Evolutionary conservation across 2,888 invertebrate genomes (phyloP).

Genomic region (Scaptomyza flava): DNA sequence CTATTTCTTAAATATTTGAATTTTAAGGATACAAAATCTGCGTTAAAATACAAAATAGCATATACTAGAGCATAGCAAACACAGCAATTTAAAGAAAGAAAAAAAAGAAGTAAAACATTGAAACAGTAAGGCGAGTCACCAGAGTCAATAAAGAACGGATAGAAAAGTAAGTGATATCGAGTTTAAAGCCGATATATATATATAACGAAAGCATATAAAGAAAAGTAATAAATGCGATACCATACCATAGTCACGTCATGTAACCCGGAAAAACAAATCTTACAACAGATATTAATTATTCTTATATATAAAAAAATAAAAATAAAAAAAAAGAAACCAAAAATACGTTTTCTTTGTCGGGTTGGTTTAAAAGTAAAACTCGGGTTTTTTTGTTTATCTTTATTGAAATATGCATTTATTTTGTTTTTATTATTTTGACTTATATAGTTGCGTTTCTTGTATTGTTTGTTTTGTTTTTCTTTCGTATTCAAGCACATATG

Average conservation of each 20-base stretch:
- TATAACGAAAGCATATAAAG: constrained; percentile 20
- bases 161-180: constrained; percentile 15
- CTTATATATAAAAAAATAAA: constrained; percentile 81
- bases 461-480: constrained; percentile 54
- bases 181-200: constrained; percentile 30
- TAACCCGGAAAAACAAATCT: constrained; percentile 63
- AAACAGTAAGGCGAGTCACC: no score
- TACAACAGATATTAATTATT: constrained; percentile 83
- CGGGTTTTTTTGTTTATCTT: constrained; percentile 55
- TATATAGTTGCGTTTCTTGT: constrained; percentile 76
- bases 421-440: constrained; percentile 76
- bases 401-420: constrained; percentile 81
- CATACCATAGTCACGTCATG: constrained; percentile 80
- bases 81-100: not conserved
- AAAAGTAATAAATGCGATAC: constrained; percentile 54
- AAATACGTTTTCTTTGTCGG: constrained; percentile 15
- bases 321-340: constrained; percentile 48
- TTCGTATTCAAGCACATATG: constrained; percentile 79
- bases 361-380: constrained; percentile 4
- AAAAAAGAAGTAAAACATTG: no score
- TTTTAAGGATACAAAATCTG: constrained; percentile 50
- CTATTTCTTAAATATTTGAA: constrained; percentile 53
- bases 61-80: constrained; percentile 44
- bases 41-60: constrained; percentile 30
- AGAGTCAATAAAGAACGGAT: constrained; percentile 40